A percentile compares a stretch with the other conserved stretches of the same genome.
phyloP scores from a whole-genome alignment of 1,140 invertebrate genomes.

The Pogonognathellus flavescens region DNA sequence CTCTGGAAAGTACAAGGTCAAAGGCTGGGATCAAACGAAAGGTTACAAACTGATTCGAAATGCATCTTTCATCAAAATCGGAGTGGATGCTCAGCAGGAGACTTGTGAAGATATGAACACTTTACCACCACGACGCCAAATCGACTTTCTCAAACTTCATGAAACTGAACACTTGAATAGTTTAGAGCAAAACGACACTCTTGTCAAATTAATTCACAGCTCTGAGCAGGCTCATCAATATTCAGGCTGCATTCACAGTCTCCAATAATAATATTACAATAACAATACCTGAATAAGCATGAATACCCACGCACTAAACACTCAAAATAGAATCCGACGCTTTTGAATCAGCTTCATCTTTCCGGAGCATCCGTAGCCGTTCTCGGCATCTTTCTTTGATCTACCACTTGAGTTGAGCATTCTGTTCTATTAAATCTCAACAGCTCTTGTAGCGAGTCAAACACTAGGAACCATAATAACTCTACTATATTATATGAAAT shows the following conservation, averaged over 20 bases:
- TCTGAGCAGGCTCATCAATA: conserved; percentile 31
- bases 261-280: not conserved
- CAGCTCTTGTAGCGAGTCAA: too few species aligned
- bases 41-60: conserved; percentile 51
- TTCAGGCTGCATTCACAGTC: conserved; percentile 52
- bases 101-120: conserved; percentile 19
- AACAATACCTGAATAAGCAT: too few species aligned
- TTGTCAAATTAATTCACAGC: conserved; percentile 13
- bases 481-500: too few species aligned
- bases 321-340: too few species aligned
- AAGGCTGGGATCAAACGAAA: conserved; percentile 37
- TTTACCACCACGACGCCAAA: not conserved
- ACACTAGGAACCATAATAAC: too few species aligned
- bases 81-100: conserved; percentile 27
- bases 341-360: too few species aligned
- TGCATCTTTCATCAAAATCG: conserved; percentile 53
- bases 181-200: conserved; percentile 25
- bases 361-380: too few species aligned
- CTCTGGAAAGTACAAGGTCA: conserved; percentile 5
- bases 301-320: too few species aligned
- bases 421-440: too few species aligned
- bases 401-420: too few species aligned
- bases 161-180: conserved; percentile 42
- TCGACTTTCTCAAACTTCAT: conserved; percentile 53
- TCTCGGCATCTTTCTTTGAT: too few species aligned